phyloP scores from a whole-genome alignment of 1,140 invertebrate genomes.

The Drosophila ficusphila region DNA sequence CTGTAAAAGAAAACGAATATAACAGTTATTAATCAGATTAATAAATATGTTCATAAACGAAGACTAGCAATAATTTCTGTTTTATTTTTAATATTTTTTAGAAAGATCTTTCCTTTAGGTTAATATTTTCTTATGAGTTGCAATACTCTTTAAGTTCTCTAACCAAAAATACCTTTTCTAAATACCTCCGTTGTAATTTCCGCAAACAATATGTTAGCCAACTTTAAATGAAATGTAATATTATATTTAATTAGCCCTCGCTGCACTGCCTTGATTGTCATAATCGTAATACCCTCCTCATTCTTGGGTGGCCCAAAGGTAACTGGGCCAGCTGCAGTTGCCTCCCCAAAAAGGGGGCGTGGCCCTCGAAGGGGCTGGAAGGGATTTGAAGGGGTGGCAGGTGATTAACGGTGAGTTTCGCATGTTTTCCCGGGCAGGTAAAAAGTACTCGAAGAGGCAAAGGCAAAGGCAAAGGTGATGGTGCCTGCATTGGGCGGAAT shows the following conservation, averaged over 20 bases:
- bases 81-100: no score
- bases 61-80: no score
- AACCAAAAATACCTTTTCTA: no score
- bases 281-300: constrained; percentile 5
- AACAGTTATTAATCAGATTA: not conserved
- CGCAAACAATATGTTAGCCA: not conserved
- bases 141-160: no score
- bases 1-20: constrained; percentile 3
- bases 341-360: constrained; percentile 10
- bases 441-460: not conserved
- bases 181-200: not conserved
- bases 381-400: not conserved
- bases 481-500: constrained; percentile 15
- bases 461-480: constrained; percentile 24
- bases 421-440: not conserved
- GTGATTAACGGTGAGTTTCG: constrained; percentile 32
- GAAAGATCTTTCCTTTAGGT: no score
- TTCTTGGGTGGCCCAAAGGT: constrained; percentile 4
- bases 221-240: not conserved
- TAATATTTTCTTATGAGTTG: no score
- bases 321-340: constrained; percentile 15
- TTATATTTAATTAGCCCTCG: not conserved
- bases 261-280: not conserved
- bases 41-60: no score
- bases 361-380: not conserved